phyloP scores from a whole-genome alignment of 1,140 invertebrate genomes.

The Dufourea novaeangliae region DNA sequence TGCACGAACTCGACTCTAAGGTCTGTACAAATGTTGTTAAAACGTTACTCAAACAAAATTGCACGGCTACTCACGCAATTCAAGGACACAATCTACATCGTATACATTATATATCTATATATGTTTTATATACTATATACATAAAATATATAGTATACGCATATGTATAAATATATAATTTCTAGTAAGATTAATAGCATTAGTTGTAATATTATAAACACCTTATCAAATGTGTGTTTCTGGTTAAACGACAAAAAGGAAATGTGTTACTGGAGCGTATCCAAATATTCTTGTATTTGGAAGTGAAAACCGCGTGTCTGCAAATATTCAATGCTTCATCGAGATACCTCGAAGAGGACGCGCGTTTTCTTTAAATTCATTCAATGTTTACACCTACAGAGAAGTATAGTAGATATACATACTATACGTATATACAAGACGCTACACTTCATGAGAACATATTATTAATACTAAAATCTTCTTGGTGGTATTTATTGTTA shows the following conservation, averaged over 20 bases:
- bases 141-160: slow-evolving; percentile 31
- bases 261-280: background rate
- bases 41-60: slow-evolving; percentile 16
- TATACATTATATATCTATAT: slow-evolving; percentile 60
- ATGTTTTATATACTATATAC: slow-evolving; percentile 36
- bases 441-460: slow-evolving; percentile 81
- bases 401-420: slow-evolving; percentile 78
- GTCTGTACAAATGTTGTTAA: slow-evolving; percentile 7
- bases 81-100: slow-evolving; percentile 28
- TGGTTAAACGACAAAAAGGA: slow-evolving; percentile 10
- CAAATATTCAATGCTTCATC: slow-evolving; percentile 71
- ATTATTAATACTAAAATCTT: slow-evolving; percentile 78
- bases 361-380: slow-evolving; percentile 62
- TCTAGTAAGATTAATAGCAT: slow-evolving; percentile 57
- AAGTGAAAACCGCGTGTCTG: slow-evolving; percentile 31
- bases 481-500: slow-evolving; percentile 74
- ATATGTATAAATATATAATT: slow-evolving; percentile 61
- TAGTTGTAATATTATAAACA: slow-evolving; percentile 22
- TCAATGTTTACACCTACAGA: slow-evolving; percentile 77
- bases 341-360: slow-evolving; percentile 52
- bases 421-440: slow-evolving; percentile 81
- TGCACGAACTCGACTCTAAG: slow-evolving; percentile 20
- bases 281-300: slow-evolving; percentile 39
- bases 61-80: slow-evolving; percentile 22
- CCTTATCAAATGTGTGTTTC: slow-evolving; percentile 23